Evolutionary conservation across 2,888 invertebrate species (phyloP).

Genomic region (Noctua pronuba): DNA sequence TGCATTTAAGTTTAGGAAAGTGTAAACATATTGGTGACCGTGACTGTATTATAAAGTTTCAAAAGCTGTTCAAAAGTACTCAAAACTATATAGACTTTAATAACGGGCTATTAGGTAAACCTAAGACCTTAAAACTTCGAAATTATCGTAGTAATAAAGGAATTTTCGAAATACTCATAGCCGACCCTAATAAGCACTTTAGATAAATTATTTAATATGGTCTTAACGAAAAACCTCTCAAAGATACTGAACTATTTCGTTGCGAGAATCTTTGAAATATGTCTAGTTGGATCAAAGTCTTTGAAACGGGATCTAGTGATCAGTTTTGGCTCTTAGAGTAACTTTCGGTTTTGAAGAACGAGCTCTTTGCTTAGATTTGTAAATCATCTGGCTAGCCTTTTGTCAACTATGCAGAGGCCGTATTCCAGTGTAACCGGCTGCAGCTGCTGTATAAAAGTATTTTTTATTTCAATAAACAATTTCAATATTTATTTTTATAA

Average conservation of each 20-base stretch:
- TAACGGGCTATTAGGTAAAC: constrained; percentile 29
- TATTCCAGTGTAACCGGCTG: too few species aligned
- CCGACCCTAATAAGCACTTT: neutral
- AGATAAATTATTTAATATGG: constrained; percentile 16
- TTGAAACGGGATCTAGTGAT: neutral
- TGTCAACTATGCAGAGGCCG: neutral
- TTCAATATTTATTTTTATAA: neutral
- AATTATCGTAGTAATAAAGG: constrained; percentile 31
- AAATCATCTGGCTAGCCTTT: neutral
- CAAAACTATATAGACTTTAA: constrained; percentile 35
- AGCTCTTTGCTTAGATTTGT: neutral
- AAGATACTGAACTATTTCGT: constrained; percentile 35
- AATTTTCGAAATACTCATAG: constrained; percentile 40
- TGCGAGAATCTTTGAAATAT: constrained; percentile 22
- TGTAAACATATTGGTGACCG: too few species aligned
- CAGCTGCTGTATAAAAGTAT: neutral
- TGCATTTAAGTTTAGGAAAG: too few species aligned
- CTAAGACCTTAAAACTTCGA: constrained; percentile 22
- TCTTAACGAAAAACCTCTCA: constrained; percentile 17
- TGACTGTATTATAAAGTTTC: constrained; percentile 35
- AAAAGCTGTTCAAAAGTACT: constrained; percentile 36
- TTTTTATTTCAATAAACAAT: neutral
- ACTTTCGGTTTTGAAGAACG: neutral
- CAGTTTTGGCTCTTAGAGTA: neutral
- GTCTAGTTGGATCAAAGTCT: neutral